These are phyloP conservation scores for Lordiphosa mommai DNA, from an alignment of 1,140 invertebrate species.

Conservation along the genomic window DNA sequence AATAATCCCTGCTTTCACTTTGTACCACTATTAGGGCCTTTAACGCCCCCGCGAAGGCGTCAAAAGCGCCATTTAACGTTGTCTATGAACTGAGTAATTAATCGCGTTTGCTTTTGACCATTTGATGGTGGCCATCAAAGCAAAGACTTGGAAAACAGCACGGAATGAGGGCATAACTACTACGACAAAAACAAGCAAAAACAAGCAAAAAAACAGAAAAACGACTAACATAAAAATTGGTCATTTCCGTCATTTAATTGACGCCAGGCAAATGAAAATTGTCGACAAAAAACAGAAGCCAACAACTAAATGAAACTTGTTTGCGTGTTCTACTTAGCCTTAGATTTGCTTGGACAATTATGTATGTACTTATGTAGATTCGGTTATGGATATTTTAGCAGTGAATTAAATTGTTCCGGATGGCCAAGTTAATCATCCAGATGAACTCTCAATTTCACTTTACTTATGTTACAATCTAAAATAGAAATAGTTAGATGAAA, in stretches of 20 bases:
- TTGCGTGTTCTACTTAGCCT: constrained; percentile 10
- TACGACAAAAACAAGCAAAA: constrained; percentile 12
- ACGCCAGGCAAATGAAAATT: constrained; percentile 60
- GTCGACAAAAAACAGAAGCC: constrained; percentile 42
- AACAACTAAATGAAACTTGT: constrained; percentile 49
- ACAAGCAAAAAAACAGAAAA: constrained; percentile 17
- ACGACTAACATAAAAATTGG: constrained; percentile 65
- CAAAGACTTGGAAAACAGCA: constrained; percentile 58
- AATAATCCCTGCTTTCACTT: constrained; percentile 33
- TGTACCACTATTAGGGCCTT: constrained; percentile 46
- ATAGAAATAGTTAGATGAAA: too few species aligned
- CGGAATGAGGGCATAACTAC: constrained; percentile 48
- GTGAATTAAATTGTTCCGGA: too few species aligned
- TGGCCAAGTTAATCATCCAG: too few species aligned
- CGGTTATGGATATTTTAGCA: too few species aligned
- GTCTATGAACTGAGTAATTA: constrained; percentile 64
- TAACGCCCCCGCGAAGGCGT: constrained; percentile 33
- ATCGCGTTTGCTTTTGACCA: constrained; percentile 46
- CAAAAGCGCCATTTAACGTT: constrained; percentile 60
- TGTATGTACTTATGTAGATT: too few species aligned
- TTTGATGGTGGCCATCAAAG: constrained; percentile 52
- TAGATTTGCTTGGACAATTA: too few species aligned
- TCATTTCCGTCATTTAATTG: constrained; percentile 73
- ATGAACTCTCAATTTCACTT: too few species aligned
- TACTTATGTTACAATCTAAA: too few species aligned